Conservation (phyloP, 2,797 vertebrate species). For the Gorsachius magnificus region DNA sequence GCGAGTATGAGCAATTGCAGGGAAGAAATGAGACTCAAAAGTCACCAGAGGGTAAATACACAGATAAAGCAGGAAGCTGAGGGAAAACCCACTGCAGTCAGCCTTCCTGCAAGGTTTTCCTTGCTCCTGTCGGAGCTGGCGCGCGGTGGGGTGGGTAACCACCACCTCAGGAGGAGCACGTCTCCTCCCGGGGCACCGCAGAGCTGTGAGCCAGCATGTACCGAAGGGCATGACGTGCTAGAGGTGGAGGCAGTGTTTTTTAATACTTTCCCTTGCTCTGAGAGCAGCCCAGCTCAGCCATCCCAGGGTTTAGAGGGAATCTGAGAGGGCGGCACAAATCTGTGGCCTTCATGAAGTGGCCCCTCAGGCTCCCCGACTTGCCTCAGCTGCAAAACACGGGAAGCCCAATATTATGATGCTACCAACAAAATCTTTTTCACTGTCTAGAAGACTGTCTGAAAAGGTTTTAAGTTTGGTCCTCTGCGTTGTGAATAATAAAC, state of each 20-base stretch:
- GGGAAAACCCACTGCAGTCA: not conserved
- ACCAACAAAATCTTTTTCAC: not conserved
- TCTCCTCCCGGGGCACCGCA: not conserved
- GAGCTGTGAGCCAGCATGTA: not conserved
- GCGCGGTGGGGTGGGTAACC: not conserved
- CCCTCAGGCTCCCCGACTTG: fast-evolving
- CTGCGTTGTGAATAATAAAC: not conserved
- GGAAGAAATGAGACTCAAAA: conserved; percentile 32
- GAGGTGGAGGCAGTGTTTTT: not conserved
- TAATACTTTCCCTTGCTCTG: not conserved
- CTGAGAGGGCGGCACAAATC: not conserved
- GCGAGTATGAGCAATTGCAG: not conserved
- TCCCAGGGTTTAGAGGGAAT: not conserved
- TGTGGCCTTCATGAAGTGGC: not conserved
- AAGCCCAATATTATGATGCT: not conserved
- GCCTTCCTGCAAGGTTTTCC: not conserved
- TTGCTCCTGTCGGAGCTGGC: not conserved
- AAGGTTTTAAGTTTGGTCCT: not conserved
- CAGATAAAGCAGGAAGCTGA: conserved; percentile 12
- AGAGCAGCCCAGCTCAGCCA: not conserved
- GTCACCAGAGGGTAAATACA: conserved; percentile 34
- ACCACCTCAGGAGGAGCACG: not conserved
- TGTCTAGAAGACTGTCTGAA: not conserved
- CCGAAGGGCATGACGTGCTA: not conserved
- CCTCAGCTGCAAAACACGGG: not conserved